These are phyloP conservation scores for Halcyon chelicuti DNA, from an alignment of 2,797 vertebrate species.

Conservation along the genomic window DNA sequence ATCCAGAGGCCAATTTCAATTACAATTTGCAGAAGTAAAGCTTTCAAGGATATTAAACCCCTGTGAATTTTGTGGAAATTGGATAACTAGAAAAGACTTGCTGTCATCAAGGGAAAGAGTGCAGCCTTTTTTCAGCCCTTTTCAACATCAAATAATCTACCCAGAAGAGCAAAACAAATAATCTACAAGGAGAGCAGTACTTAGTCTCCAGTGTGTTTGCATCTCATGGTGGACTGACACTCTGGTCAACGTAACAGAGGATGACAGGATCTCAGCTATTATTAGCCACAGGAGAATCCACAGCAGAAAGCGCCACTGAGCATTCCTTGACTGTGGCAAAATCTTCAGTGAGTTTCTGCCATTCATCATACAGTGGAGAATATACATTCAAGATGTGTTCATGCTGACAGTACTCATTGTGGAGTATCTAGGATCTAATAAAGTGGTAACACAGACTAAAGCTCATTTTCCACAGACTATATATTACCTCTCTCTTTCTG, in stretches of 20 bases:
- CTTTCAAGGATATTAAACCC: background rate
- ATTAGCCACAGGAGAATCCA: background rate
- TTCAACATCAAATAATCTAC: background rate
- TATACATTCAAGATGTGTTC: background rate
- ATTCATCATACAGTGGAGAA: background rate
- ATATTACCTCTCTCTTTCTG: background rate
- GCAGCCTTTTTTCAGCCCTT: background rate
- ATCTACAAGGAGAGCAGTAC: background rate
- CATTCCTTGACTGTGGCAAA: background rate
- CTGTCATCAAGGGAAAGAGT: background rate
- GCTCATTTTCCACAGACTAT: background rate
- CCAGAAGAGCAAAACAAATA: background rate
- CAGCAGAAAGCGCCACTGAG: background rate
- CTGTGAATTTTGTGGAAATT: background rate
- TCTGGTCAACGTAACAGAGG: accelerated
- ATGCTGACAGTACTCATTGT: accelerated
- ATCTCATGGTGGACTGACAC: background rate
- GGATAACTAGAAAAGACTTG: background rate
- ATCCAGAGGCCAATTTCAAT: background rate
- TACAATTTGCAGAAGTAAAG: background rate
- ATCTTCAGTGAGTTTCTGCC: background rate
- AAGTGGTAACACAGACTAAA: background rate
- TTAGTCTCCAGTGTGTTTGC: background rate
- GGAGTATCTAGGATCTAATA: background rate
- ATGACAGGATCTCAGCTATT: accelerated